A percentile compares a stretch with the other conserved stretches of the same genome.
These are phyloP conservation scores for Colletes latitarsis DNA, from an alignment of 1,140 invertebrate species.

Conservation along the genomic window DNA sequence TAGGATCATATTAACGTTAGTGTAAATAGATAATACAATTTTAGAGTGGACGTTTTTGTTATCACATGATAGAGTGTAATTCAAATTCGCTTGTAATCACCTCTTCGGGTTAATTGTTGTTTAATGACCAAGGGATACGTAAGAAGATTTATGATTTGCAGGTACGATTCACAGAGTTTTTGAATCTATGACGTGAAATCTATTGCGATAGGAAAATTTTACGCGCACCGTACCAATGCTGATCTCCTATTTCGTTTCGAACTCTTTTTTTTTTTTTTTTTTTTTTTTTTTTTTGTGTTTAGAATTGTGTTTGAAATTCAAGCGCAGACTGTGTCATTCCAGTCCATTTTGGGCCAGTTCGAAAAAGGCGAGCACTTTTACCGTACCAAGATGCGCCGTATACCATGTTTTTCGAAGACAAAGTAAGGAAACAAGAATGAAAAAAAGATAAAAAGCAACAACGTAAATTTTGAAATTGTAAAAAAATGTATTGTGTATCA, in stretches of 20 bases:
- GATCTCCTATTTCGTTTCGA: conserved; percentile 57
- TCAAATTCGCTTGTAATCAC: conserved; percentile 60
- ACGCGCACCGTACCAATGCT: conserved; percentile 56
- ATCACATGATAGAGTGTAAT: conserved; percentile 50
- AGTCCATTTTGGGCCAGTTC: conserved; percentile 55
- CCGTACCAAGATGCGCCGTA: conserved; percentile 30
- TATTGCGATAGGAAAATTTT: conserved; percentile 67
- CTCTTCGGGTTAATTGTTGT: conserved; percentile 50
- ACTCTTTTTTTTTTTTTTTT: too few relatives aligned
- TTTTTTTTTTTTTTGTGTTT: conserved; percentile 52
- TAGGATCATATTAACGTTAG: conserved; percentile 66
- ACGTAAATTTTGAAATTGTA: background rate
- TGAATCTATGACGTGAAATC: conserved; percentile 77
- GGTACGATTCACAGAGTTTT: conserved; percentile 63
- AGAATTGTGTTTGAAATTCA: conserved; percentile 42
- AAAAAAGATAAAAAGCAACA: background rate
- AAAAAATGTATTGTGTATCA: conserved; percentile 33
- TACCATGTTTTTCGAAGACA: conserved; percentile 13
- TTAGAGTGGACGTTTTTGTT: conserved; percentile 67
- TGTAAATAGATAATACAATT: conserved; percentile 70
- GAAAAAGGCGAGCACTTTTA: conserved; percentile 48
- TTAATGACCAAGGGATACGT: conserved; percentile 12
- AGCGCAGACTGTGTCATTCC: conserved; percentile 59
- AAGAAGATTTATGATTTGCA: conserved; percentile 38
- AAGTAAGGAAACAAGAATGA: background rate